Evolutionary conservation across 2,113 vertebrate species (phyloP), one percentile per base, ranked within the genome.

Genomic region (Astatotilapia flaviijosephi): DNA sequence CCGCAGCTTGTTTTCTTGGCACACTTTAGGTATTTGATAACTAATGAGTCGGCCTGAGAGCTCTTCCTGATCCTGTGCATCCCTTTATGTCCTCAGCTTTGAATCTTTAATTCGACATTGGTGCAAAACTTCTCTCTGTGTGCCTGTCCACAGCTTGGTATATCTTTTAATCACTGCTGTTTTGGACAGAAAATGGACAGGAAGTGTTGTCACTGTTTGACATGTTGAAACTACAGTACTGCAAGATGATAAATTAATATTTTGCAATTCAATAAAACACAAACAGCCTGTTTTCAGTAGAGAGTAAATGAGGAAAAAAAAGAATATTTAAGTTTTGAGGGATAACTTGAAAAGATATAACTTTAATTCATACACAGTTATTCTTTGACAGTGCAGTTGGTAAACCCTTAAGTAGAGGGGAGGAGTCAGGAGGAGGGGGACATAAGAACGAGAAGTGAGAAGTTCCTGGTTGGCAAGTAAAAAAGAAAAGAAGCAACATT

Each of bases 1-100:
- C 58, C 1, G 2, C 58, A 65, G 60, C 60, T n/a, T 37, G 0
- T 65, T 37, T 65, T 70, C 35, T 40, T 23, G 35, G 62, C n/a
- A 70, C 35, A 70, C 35, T 40, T 23, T 70, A 23, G 12, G 35
- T 70, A 23, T 40, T 23, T 42, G 35, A 42, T 70, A 40, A 70
- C 4, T 70, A 40, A 70, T 9, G 2, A 42, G 62, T 70, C 3
- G 0, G n/a, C 12, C 35, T 23, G 35, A 0, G 35, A 23, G 31
- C 35, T 9, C 19, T 42, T 70, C 35, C 35, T 42, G 35, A 70
- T 5, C 12, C n/a, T 6, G 35, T 70, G 0, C 65, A 70, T 40
- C 62, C 3, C 19, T 40, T 70, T 42, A 42, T 40, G 11, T 2
- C n/a, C n/a, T 68, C 35, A 23, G 62, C 3, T 68, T 68, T 23